Base-by-base conservation (phyloP, 1,140 invertebrate genomes). In the Ostrea denselamellosa region DNA sequence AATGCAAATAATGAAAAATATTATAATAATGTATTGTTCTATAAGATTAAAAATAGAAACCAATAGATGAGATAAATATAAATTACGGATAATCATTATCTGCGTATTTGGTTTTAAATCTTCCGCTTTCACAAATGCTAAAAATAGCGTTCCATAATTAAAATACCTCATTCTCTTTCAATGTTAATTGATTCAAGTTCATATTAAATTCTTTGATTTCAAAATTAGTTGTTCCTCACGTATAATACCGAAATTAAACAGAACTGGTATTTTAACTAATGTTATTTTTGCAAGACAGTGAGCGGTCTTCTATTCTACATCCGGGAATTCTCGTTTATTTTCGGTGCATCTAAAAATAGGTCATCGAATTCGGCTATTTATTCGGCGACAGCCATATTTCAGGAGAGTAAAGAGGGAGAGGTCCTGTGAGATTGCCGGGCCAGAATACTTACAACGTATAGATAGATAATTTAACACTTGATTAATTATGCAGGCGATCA, bases 381-480 rank as follows among this genome's bases (percentile, higher is more conserved):
- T 58, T 68, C 62, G 68, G 56, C 87, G 87, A 86, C 89, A 87
- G 87, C 87, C 89, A 90, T 90, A 88, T 90, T 90, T 90, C 83
- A 83, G 83, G 25, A 62, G 86, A 85, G 85, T 88, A 53, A 87
- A 87, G 83, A 82, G 84, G 87, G 85, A 87, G 89, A 89, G 89
- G 86, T 81, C 34, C 71, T 54, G 19, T 22, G 53, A 25, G 62
- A 34, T 77, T 77, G 85, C 53, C 53, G 77, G 58, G 56, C 71
- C 56, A 52, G 53, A 56, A 58, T 62, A 56, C 53, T 85, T 85
- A 77, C 25, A 1, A 44, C 68, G 14, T 9, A 25, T 85, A 83
- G 51, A 82, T 62, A 77, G 62, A 54, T 54, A 86, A 17, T 82
- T 86, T 25, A 77, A 83, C 25, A 85, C 19, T 62, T 56, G 22